phyloP scores from a whole-genome alignment of 2,888 invertebrate species.

The Amitus sp. region DNA sequence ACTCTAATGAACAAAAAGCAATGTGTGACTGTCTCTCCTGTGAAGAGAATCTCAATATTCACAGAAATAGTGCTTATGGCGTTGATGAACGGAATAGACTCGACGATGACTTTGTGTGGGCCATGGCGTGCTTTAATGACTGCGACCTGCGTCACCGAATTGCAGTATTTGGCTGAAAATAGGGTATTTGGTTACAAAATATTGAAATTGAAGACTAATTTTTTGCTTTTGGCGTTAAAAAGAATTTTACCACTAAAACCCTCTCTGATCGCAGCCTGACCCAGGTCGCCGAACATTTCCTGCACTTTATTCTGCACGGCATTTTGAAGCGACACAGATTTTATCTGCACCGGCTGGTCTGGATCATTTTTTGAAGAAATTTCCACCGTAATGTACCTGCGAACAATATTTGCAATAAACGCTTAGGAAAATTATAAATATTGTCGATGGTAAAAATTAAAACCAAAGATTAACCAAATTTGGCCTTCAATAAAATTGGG shows the following conservation, averaged over 20 bases:
- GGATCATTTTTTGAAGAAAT: constrained; percentile 68
- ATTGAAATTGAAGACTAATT: neutral
- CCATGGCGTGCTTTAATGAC: constrained; percentile 79
- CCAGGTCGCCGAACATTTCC: constrained; percentile 81
- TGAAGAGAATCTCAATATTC: constrained; percentile 74
- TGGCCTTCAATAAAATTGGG: no score
- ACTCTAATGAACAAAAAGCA: constrained; percentile 77
- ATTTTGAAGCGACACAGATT: constrained; percentile 68
- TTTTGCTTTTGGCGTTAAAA: neutral
- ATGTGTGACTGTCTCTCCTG: constrained; percentile 82
- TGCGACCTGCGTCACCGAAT: constrained; percentile 79
- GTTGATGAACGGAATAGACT: constrained; percentile 76
- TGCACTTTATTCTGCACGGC: constrained; percentile 74
- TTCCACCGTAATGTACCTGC: constrained; percentile 77
- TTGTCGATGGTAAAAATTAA: no score
- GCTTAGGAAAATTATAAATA: constrained; percentile 3
- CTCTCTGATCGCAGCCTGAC: constrained; percentile 74
- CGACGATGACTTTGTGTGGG: constrained; percentile 77
- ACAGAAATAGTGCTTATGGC: constrained; percentile 73
- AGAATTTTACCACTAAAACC: constrained; percentile 70
- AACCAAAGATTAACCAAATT: no score
- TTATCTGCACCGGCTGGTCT: constrained; percentile 67
- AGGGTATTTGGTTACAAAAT: no score
- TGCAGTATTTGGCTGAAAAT: constrained; percentile 79
- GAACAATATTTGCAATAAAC: constrained; percentile 42